phyloP scores from a whole-genome alignment of 2,797 vertebrate species.

The Thaleichthys pacificus region DNA sequence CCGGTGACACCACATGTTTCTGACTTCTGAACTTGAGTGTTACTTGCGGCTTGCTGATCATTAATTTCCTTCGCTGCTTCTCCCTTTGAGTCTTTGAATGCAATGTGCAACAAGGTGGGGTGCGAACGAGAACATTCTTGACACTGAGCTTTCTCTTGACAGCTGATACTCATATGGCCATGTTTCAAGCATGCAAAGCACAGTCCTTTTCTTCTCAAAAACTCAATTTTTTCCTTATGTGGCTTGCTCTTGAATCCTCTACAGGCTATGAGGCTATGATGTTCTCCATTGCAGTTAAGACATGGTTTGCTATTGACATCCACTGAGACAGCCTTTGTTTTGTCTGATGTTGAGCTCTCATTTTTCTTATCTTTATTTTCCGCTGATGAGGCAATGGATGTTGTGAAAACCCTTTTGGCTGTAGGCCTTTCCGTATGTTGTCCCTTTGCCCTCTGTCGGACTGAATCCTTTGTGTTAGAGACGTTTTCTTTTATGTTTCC shows the following conservation, averaged over 20 bases:
- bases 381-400: neutral
- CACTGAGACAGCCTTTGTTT: too few species aligned
- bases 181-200: slow-evolving; percentile 15
- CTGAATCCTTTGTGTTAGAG: too few species aligned
- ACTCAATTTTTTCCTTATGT: slow-evolving; percentile 7
- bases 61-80: slow-evolving; percentile 2
- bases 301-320: too few species aligned
- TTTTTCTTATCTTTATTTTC: neutral
- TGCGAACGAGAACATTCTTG: slow-evolving; percentile 20
- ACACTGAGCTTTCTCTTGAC: slow-evolving; percentile 36
- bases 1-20: slow-evolving; percentile 22
- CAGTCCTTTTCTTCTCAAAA: slow-evolving; percentile 8
- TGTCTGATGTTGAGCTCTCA: too few species aligned
- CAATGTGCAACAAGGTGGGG: slow-evolving; percentile 8
- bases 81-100: neutral
- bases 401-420: too few species aligned
- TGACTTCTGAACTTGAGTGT: neutral
- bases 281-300: slow-evolving; percentile 21
- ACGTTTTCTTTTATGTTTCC: neutral
- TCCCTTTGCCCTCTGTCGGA: too few species aligned
- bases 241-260: slow-evolving; percentile 18
- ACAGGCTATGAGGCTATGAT: slow-evolving; percentile 6
- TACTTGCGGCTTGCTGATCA: slow-evolving; percentile 3
- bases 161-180: slow-evolving; percentile 24
- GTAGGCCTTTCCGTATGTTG: too few species aligned